Evolutionary conservation across 2,797 vertebrate species (phyloP).

Genomic region (Podarcis siculus): DNA sequence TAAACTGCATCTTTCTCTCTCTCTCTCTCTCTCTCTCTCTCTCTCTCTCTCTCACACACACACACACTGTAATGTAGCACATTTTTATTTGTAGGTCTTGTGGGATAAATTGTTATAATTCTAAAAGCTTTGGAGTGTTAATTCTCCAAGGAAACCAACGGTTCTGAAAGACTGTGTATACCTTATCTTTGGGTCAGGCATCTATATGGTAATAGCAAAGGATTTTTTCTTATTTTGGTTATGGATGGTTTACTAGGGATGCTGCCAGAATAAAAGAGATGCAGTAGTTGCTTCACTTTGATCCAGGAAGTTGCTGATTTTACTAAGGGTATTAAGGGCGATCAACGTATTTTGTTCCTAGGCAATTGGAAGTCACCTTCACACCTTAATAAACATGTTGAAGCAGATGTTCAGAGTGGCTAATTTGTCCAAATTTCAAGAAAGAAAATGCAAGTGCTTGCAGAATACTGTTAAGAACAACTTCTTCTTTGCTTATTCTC

Average conservation of each 20-base stretch:
- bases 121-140: conserved; percentile 43
- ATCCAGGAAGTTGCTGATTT: conserved; percentile 21
- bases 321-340: conserved; percentile 3
- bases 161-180: conserved; percentile 40
- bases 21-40: too few relatives aligned
- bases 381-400: conserved; percentile 22
- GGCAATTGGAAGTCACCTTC: background rate
- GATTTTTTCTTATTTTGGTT: conserved; percentile 36
- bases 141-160: conserved; percentile 38
- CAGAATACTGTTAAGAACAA: background rate
- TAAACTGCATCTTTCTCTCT: background rate
- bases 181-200: conserved; percentile 34
- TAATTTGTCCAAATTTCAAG: background rate
- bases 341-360: background rate
- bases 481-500: background rate
- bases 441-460: conserved; percentile 30
- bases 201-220: conserved; percentile 55
- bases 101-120: conserved; percentile 48
- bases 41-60: too few relatives aligned
- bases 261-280: conserved; percentile 50
- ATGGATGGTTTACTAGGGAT: conserved; percentile 28
- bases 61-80: background rate
- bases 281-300: conserved; percentile 16
- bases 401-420: background rate
- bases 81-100: conserved; percentile 31